A percentile compares a stretch with the other conserved stretches of the same genome.
phyloP scores from a whole-genome alignment of 2,888 invertebrate species.

The Thyatira batis region DNA sequence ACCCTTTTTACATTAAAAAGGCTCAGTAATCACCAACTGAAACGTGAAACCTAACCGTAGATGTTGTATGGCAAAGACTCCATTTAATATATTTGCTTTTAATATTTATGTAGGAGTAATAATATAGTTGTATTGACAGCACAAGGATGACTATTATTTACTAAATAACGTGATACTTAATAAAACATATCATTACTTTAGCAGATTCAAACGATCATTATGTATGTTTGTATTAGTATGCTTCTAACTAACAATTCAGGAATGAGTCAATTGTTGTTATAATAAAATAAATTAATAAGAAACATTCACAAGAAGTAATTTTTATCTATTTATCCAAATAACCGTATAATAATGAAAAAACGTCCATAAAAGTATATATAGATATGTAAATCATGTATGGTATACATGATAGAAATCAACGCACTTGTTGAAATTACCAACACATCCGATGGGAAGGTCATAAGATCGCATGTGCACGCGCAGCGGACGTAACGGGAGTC shows the following conservation, averaged over 20 bases:
- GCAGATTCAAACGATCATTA: too few relatives aligned
- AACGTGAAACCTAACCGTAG: not conserved
- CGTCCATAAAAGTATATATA: not conserved
- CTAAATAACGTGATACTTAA: constrained; percentile 1
- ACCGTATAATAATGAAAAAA: not conserved
- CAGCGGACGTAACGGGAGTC: constrained; percentile 45
- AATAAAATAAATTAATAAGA: too few relatives aligned
- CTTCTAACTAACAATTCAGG: too few relatives aligned
- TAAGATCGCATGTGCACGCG: constrained; percentile 26
- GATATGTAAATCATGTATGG: not conserved
- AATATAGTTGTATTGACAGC: constrained; percentile 5
- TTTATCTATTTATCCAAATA: too few relatives aligned
- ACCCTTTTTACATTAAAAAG: too few relatives aligned
- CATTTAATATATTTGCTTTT: constrained; percentile 27
- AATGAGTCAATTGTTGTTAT: too few relatives aligned
- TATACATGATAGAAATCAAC: not conserved
- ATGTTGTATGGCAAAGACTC: constrained; percentile 2
- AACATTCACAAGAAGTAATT: too few relatives aligned
- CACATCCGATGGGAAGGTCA: constrained; percentile 44
- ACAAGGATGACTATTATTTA: constrained; percentile 2
- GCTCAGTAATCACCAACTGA: too few relatives aligned
- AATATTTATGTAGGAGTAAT: constrained; percentile 9
- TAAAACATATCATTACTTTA: not conserved
- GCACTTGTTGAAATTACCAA: not conserved
- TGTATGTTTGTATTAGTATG: too few relatives aligned